Evolutionary conservation across 2,888 invertebrate species (phyloP).

Genomic region (Leptinotarsa rubiginosa): DNA sequence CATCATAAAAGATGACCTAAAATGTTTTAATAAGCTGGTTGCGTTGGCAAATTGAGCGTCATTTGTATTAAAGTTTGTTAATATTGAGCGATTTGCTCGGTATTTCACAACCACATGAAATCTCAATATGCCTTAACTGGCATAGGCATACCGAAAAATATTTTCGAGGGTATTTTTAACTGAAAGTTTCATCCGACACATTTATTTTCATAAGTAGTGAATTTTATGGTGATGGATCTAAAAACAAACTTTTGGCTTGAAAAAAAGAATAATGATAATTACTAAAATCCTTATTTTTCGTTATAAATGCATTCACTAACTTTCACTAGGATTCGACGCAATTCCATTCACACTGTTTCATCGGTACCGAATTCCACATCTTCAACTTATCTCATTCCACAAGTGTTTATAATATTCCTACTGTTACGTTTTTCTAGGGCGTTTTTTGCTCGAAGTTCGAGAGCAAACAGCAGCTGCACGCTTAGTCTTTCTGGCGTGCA

Average conservation of each 20-base stretch:
- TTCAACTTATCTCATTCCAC: conserved; percentile 44
- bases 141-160: conserved; percentile 10
- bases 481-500: conserved; percentile 32
- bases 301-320: too few relatives aligned
- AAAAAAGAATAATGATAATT: too few relatives aligned
- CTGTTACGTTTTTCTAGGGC: conserved; percentile 22
- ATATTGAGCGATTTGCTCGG: conserved; percentile 7
- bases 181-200: too few relatives aligned
- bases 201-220: too few relatives aligned
- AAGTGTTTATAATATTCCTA: conserved; percentile 48
- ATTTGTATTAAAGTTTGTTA: conserved; percentile 8
- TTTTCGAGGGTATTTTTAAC: background rate
- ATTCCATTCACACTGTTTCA: background rate
- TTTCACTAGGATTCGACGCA: background rate
- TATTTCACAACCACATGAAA: background rate
- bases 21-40: conserved; percentile 27
- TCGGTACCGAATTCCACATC: background rate
- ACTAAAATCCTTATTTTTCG: too few relatives aligned
- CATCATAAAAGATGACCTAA: conserved; percentile 32
- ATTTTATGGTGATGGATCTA: too few relatives aligned
- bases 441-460: conserved; percentile 29
- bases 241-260: too few relatives aligned
- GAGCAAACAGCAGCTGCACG: conserved; percentile 34
- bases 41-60: conserved; percentile 17
- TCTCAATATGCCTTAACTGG: background rate